phyloP scores from a whole-genome alignment of 2,797 vertebrate genomes.

The Perodicticus potto region DNA sequence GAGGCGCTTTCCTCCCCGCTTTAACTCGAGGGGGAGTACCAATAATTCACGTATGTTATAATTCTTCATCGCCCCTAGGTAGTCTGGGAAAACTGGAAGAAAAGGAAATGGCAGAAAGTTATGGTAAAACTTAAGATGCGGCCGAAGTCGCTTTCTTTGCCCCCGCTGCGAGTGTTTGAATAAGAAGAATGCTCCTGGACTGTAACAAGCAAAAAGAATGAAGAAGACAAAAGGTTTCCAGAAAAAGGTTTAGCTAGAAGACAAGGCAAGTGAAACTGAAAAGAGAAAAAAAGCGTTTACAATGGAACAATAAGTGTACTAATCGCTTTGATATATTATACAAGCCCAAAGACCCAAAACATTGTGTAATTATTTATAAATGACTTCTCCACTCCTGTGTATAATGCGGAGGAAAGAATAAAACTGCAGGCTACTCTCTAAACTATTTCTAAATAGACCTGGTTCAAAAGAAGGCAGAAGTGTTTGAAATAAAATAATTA shows the following conservation, averaged over 20 bases:
- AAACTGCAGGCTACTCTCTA: constrained; percentile 97
- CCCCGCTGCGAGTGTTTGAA: constrained; percentile 98
- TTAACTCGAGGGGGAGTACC: constrained; percentile 86
- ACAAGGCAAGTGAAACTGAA: constrained; percentile 97
- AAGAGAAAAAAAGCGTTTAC: constrained; percentile 93
- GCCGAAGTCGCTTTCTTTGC: constrained; percentile 94
- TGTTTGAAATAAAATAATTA: constrained; percentile 97
- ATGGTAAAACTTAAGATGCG: constrained; percentile 92
- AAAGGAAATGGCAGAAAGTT: constrained; percentile 90
- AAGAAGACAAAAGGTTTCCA: constrained; percentile 96
- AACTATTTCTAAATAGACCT: constrained; percentile 95
- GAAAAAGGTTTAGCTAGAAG: constrained; percentile 96
- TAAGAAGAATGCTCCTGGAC: constrained; percentile 97
- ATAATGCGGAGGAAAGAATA: constrained; percentile 95
- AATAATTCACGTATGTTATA: constrained; percentile 90
- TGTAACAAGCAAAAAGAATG: constrained; percentile 98
- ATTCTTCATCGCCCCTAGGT: constrained; percentile 89
- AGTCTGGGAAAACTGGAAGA: constrained; percentile 90
- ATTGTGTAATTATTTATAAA: constrained; percentile 99
- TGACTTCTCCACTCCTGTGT: constrained; percentile 95
- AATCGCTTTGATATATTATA: constrained; percentile 99
- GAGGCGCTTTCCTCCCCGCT: constrained; percentile 77
- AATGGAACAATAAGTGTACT: constrained; percentile 99
- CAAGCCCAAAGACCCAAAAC: constrained; percentile 99
- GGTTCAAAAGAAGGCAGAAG: constrained; percentile 93